Evolutionary conservation across 2,888 invertebrate genomes (phyloP), one percentile per base, ranked within the genome.

Genomic region (Oeneis ivallda): DNA sequence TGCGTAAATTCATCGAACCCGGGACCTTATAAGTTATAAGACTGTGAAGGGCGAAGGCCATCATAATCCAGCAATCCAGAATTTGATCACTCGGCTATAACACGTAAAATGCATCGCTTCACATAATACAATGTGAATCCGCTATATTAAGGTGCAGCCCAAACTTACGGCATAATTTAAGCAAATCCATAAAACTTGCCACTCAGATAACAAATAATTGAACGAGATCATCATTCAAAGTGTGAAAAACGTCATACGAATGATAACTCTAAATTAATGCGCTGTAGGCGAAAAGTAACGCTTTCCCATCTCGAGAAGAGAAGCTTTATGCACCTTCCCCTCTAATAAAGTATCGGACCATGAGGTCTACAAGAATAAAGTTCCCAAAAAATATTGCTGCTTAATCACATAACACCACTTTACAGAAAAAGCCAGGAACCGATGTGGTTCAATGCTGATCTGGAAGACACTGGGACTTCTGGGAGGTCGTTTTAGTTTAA

Each of bases 221-320:
- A 39, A 59, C 59, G 34, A 26, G 61, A 61, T 61, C 26, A 61
- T 61, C 61, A 61, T 61, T 61, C 61, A 61, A 61, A 61, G 61
- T 61, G 61, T 61, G 61, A 61, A 61, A 52, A 61, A 52, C 43
- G 56, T 41, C 56, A 39, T 13, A 32, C 58, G 17, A 58, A 47
- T 58, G 58, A 47, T 58, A 58, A 32, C 26, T 58, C 10, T 45
- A 34, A 56, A 56, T 56, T 56, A 56, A 56, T 56, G 56, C 19
- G 13, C 19, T 41, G 7, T 0, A 19, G 19, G 8, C 56, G 7
- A 41, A 19, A 39, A 56, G 13, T 8, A 15, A 17, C 19, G 13
- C 39, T 1, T 37, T 8, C 39, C 1, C 13, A 11, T 50, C 2
- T 8, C 13, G 11, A 17, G 11, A 9, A 11, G 19, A 56, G 56